Base-by-base conservation (phyloP, 2,113 vertebrate species). In the Serinus canaria region DNA sequence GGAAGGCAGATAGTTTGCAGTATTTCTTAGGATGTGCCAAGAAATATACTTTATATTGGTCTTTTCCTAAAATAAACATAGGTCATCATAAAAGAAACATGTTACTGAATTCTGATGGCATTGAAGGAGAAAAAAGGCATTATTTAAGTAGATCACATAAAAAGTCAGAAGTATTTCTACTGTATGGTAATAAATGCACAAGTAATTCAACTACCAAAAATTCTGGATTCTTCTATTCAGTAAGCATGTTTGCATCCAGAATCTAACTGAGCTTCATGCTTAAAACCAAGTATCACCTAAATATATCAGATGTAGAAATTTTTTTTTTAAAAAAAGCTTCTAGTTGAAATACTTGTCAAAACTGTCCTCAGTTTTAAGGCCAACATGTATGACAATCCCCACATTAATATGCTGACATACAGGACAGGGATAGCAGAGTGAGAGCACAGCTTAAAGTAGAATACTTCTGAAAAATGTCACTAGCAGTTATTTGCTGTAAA, bases 321-420 rank as follows among this genome's bases (percentile, higher is more conserved):
- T 64, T 53, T 59, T 37, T 82, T 7, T 7, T 10, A 7, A 81
- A 74, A 5, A 82, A 91, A 78, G 24, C 49, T 92, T 79, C 47
- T 95, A 69, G 60, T 53, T 77, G 69, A 96, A 94, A 93, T 66
- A 88, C 76, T 92, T 83, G 77, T 81, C n/a, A 87, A 94, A 95
- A 93, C 81, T 90, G 39, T 92, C 75, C 93, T 81, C 37, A 30
- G 17, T 83, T 95, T 93, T 90, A 96, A 94, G 80, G 95, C 87
- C 78, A 85, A 60, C 60, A 75, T 70, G 53, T 91, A 80, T 24
- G 82, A 92, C 53, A 85, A 60, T 85, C 72, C 91, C 19, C 52
- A 60, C 22, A 30, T 75, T 46, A 76, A 20, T 91, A 92, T 87
- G 87, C 53, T 79, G 84, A 95, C 91, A 81, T 78, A 60, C 3